These are phyloP conservation scores for Dicentrarchus labrax DNA, from an alignment of 2,113 vertebrate species.

Conservation along the genomic window DNA sequence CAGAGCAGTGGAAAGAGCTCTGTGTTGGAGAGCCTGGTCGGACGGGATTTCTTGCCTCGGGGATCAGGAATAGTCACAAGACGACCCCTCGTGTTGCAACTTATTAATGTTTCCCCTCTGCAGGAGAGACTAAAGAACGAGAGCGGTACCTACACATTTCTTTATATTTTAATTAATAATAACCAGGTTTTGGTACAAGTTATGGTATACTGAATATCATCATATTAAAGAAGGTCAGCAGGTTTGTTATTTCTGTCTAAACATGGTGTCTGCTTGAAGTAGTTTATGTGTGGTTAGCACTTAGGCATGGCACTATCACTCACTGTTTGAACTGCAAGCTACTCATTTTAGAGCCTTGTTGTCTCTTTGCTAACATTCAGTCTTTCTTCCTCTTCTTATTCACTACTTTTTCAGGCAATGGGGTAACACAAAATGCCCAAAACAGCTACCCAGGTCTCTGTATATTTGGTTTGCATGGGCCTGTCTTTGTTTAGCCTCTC, in stretches of 20 bases:
- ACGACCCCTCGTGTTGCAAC: conserved; percentile 86
- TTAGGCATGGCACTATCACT: conserved; percentile 18
- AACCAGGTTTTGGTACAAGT: not conserved
- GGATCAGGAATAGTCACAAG: conserved; percentile 87
- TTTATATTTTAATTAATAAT: not conserved
- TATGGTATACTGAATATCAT: not conserved
- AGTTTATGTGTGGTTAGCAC: not conserved
- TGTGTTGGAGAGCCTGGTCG: conserved; percentile 87
- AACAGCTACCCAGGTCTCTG: conserved; percentile 85
- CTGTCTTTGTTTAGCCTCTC: conserved; percentile 18
- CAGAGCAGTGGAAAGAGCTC: conserved; percentile 89
- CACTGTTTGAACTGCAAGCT: conserved; percentile 31
- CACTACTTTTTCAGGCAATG: conserved; percentile 75
- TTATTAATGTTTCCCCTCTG: conserved; percentile 81
- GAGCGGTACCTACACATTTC: conserved; percentile 70
- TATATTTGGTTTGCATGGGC: conserved; percentile 59
- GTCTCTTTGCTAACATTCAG: conserved; percentile 55
- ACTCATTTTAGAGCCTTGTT: conserved; percentile 4
- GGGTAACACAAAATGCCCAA: conserved; percentile 78
- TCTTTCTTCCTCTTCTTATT: conserved; percentile 63
- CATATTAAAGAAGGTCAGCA: not conserved
- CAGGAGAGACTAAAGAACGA: conserved; percentile 78
- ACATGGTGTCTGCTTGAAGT: conserved; percentile 2
- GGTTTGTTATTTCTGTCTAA: not conserved
- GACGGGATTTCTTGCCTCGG: conserved; percentile 86